phyloP scores from a whole-genome alignment of 1,140 invertebrate species.

The Dreissena polymorpha region DNA sequence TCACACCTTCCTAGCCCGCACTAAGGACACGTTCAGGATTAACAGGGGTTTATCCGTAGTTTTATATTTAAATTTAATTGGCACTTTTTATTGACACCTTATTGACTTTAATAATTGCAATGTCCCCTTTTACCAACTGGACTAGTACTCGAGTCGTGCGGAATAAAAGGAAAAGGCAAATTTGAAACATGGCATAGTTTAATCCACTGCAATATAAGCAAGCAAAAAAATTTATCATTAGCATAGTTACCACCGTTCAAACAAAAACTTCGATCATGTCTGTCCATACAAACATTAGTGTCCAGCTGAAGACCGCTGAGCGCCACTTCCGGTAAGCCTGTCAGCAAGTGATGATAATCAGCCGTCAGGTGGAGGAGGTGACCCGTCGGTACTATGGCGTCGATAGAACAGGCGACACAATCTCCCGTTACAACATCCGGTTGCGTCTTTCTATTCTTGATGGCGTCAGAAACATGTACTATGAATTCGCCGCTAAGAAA shows the following conservation, averaged over 20 bases:
- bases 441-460: conserved; percentile 46
- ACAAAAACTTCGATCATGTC: conserved; percentile 14
- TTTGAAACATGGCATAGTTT: no score
- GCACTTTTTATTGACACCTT: no score
- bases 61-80: no score
- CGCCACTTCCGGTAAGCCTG: conserved; percentile 17
- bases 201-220: neutral
- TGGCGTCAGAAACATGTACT: conserved; percentile 54
- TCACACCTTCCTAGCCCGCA: no score
- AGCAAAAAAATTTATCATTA: neutral
- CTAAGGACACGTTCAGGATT: no score
- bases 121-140: no score
- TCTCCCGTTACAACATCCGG: conserved; percentile 46
- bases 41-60: no score
- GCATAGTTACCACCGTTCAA: neutral
- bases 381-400: conserved; percentile 14
- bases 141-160: no score
- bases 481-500: conserved; percentile 55
- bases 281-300: conserved; percentile 15
- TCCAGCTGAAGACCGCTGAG: conserved; percentile 81
- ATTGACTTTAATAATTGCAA: no score
- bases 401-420: neutral
- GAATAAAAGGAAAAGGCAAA: no score
- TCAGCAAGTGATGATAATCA: conserved; percentile 30
- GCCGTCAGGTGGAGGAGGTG: conserved; percentile 33